Percentiles rank a stretch among this genome's conserved stretches.
Evolutionary conservation across 1,140 invertebrate genomes (phyloP).

Genomic region (Megalonaias nervosa): DNA sequence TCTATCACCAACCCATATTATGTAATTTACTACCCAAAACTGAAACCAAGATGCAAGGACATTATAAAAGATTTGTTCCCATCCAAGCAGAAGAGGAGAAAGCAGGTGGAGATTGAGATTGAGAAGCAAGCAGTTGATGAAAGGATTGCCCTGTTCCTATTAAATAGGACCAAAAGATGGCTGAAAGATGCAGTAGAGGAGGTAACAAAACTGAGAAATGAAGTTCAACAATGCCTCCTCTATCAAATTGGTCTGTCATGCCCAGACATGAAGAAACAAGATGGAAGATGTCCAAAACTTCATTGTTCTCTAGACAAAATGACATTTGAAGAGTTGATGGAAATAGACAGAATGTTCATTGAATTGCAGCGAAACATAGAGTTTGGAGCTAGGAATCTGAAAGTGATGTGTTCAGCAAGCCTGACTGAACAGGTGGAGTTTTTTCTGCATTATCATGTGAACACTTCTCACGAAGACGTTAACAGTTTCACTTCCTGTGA

Average conservation of each 20-base stretch:
- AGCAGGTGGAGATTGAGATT: slow-evolving; percentile 20
- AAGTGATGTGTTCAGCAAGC: slow-evolving; percentile 10
- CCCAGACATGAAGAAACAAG: background rate
- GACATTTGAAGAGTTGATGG: slow-evolving; percentile 22
- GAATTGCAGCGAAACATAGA: slow-evolving; percentile 26
- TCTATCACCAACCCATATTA: slow-evolving; percentile 8
- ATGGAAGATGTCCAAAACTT: slow-evolving; percentile 27
- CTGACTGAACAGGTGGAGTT: slow-evolving; percentile 18
- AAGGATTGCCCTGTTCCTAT: slow-evolving; percentile 28
- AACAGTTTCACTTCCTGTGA: slow-evolving; percentile 36
- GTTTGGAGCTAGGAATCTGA: slow-evolving; percentile 10
- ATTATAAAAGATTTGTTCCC: slow-evolving; percentile 25
- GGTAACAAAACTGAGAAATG: slow-evolving; percentile 22
- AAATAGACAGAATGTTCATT: slow-evolving; percentile 23
- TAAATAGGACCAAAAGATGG: slow-evolving; percentile 34
- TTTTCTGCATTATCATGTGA: background rate
- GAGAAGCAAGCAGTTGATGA: slow-evolving; percentile 4
- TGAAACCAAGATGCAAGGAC: slow-evolving; percentile 40
- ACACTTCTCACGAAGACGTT: background rate
- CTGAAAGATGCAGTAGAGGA: slow-evolving; percentile 6
- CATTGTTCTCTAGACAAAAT: slow-evolving; percentile 27
- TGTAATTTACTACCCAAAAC: slow-evolving; percentile 36
- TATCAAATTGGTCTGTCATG: slow-evolving; percentile 19
- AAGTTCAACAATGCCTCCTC: slow-evolving; percentile 28
- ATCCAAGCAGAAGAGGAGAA: slow-evolving; percentile 23